A percentile compares a stretch with the other conserved stretches of the same genome.
phyloP scores from a whole-genome alignment of 1,140 invertebrate species.

The Elysia chlorotica region DNA sequence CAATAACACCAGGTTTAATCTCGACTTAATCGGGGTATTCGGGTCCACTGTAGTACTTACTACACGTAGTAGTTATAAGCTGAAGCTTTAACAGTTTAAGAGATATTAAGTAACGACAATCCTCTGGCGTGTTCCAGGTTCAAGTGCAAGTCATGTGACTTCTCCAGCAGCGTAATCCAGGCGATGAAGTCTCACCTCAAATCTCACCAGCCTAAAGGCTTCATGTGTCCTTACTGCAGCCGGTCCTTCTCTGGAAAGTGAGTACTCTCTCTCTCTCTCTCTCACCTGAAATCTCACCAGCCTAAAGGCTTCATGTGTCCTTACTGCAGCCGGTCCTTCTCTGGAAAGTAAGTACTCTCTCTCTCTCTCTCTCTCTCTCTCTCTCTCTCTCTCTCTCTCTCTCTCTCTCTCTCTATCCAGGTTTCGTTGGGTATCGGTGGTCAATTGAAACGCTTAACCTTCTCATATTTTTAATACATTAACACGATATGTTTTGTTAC shows the following conservation, averaged over 20 bases:
- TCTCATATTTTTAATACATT: too few species aligned
- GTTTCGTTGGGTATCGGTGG: too few species aligned
- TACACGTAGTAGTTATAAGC: too few species aligned
- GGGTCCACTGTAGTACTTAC: too few species aligned
- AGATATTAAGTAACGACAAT: slow-evolving; percentile 12
- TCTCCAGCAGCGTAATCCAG: slow-evolving; percentile 28
- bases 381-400: neutral
- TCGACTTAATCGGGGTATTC: too few species aligned
- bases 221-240: slow-evolving; percentile 32
- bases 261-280: slow-evolving; percentile 4
- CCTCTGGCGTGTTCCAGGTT: slow-evolving; percentile 18
- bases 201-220: slow-evolving; percentile 30
- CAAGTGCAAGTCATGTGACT: slow-evolving; percentile 27
- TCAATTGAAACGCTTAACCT: too few species aligned
- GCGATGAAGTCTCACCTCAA: slow-evolving; percentile 31
- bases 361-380: neutral
- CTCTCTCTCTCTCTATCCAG: neutral
- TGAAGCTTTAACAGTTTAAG: neutral
- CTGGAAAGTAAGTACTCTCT: slow-evolving; percentile 25
- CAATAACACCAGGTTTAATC: too few species aligned
- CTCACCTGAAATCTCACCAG: neutral
- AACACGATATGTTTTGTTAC: too few species aligned
- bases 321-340: neutral
- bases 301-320: neutral
- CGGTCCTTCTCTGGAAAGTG: slow-evolving; percentile 27